Evolutionary conservation across 2,797 vertebrate genomes (phyloP).

Genomic region (Brachyalestes nurse): DNA sequence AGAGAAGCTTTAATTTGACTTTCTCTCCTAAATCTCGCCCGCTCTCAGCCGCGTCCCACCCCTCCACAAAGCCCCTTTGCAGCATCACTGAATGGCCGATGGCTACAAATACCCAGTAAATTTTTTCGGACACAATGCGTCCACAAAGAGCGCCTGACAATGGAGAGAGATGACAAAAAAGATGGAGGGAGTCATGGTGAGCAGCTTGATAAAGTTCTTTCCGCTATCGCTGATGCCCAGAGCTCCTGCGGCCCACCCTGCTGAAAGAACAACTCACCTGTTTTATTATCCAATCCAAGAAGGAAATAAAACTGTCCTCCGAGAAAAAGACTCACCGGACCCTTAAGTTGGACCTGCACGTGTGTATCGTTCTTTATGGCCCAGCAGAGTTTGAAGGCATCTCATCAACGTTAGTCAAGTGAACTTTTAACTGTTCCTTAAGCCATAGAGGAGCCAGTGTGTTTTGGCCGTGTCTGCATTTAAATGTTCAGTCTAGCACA

Average conservation of each 20-base stretch:
- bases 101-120: constrained; percentile 83
- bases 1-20: constrained; percentile 72
- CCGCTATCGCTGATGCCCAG: constrained; percentile 71
- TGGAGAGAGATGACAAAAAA: constrained; percentile 80
- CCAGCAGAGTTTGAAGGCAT: background rate
- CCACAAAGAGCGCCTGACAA: constrained; percentile 81
- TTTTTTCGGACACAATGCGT: constrained; percentile 78
- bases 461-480: too few species aligned
- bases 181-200: constrained; percentile 77
- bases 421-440: too few species aligned
- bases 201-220: constrained; percentile 77
- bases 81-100: constrained; percentile 76
- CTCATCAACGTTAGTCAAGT: too few species aligned
- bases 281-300: constrained; percentile 31
- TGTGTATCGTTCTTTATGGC: background rate
- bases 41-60: constrained; percentile 73
- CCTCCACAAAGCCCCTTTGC: constrained; percentile 77
- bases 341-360: background rate
- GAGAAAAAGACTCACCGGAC: constrained; percentile 24
- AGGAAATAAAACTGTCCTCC: constrained; percentile 43
- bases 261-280: constrained; percentile 45
- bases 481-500: too few species aligned
- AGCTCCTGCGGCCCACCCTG: constrained; percentile 74
- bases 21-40: constrained; percentile 80
- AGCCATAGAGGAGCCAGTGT: too few species aligned